Conservation (phyloP, 2,113 vertebrate genomes). For the Polypterus senegalus region DNA sequence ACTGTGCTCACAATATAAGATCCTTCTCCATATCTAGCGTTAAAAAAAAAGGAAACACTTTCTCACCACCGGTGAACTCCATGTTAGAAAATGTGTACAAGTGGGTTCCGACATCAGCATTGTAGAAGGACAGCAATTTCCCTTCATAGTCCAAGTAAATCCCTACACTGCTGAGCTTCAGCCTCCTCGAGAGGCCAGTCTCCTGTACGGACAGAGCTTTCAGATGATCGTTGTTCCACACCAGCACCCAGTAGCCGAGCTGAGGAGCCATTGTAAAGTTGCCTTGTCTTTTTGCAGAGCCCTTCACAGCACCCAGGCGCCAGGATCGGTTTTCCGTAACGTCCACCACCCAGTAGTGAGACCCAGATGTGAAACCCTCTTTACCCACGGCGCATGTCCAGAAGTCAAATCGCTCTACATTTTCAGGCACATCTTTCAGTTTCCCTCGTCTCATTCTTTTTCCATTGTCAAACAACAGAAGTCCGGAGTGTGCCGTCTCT, state of each 20-base stretch:
- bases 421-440: constrained; percentile 45
- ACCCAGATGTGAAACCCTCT: constrained; percentile 35
- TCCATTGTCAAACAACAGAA: constrained; percentile 48
- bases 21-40: constrained; percentile 51
- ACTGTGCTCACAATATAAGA: constrained; percentile 31
- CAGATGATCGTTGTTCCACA: constrained; percentile 44
- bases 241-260: constrained; percentile 45
- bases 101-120: constrained; percentile 41
- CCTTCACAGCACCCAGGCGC: constrained; percentile 47
- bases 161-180: constrained; percentile 35
- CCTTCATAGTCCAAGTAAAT: constrained; percentile 47
- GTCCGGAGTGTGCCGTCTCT: constrained; percentile 50
- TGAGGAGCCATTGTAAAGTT: constrained; percentile 51
- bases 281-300: constrained; percentile 48
- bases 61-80: constrained; percentile 21
- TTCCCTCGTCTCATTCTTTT: constrained; percentile 51
- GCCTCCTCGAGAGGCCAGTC: constrained; percentile 33
- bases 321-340: constrained; percentile 50
- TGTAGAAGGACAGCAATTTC: constrained; percentile 48
- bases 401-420: constrained; percentile 47
- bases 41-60: constrained; percentile 45
- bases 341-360: constrained; percentile 55
- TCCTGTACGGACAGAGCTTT: constrained; percentile 43
- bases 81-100: constrained; percentile 31
- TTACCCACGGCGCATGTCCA: constrained; percentile 50